A percentile compares a stretch with the other conserved stretches of the same genome.
Conservation (phyloP, 2,888 invertebrate species). For the Ophion slaviceki region DNA sequence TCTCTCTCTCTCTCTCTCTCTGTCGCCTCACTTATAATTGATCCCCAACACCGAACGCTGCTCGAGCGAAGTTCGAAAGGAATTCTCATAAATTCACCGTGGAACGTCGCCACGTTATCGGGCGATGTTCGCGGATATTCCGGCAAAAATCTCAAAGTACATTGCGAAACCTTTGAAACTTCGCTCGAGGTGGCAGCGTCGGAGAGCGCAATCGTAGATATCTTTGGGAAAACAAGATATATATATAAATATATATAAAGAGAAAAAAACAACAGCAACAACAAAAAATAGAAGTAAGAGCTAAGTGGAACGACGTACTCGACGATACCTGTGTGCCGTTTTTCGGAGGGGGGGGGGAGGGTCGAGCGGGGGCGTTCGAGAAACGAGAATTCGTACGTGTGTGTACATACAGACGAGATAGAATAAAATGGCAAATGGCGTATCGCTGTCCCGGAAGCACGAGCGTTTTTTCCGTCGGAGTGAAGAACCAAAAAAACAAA, state of each 20-base stretch:
- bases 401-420: conserved; percentile 49
- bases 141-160: neutral
- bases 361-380: conserved; percentile 33
- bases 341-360: conserved; percentile 11
- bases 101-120: neutral
- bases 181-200: conserved; percentile 42
- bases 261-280: neutral
- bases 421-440: conserved; percentile 48
- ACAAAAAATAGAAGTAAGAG: conserved; percentile 23
- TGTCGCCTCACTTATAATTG: conserved; percentile 40
- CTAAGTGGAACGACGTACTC: conserved; percentile 37
- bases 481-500: neutral
- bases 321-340: conserved; percentile 19
- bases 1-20: conserved; percentile 19
- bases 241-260: neutral
- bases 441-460: conserved; percentile 54
- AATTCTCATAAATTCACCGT: neutral
- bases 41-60: conserved; percentile 20
- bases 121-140: neutral
- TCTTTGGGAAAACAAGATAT: conserved; percentile 4
- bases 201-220: conserved; percentile 23
- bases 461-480: neutral
- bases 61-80: conserved; percentile 47
- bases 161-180: conserved; percentile 23
- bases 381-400: conserved; percentile 47